phyloP scores from a whole-genome alignment of 2,888 invertebrate genomes.

The Incurvaria masculella region DNA sequence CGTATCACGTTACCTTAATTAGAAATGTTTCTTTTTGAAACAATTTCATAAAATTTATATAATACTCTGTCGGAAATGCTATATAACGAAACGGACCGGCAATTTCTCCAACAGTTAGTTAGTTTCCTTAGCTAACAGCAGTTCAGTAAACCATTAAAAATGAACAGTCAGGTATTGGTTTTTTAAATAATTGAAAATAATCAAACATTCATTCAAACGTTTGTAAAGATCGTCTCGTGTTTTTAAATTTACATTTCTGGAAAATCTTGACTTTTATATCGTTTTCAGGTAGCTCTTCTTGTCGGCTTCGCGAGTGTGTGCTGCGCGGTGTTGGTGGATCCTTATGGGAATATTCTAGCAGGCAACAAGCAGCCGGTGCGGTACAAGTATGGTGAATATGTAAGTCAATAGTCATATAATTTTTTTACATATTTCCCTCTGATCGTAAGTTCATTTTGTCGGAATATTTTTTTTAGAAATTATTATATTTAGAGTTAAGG shows the following conservation, averaged over 20 bases:
- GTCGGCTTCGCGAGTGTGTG: not conserved
- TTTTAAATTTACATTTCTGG: no score
- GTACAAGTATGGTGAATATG: slow-evolving; percentile 7
- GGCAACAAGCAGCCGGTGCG: slow-evolving; percentile 26
- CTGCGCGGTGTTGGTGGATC: not conserved
- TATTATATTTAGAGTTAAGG: no score
- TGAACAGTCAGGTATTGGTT: not conserved
- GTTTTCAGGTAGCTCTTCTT: not conserved
- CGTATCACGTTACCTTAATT: slow-evolving; percentile 6
- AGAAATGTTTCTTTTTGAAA: slow-evolving; percentile 2
- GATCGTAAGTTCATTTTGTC: no score
- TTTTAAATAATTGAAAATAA: not conserved
- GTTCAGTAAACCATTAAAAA: not conserved
- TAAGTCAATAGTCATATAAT: slow-evolving; percentile 7
- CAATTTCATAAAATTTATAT: slow-evolving; percentile 5
- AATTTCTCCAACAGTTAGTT: slow-evolving; percentile 39
- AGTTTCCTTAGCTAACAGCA: slow-evolving; percentile 15
- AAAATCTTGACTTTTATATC: no score
- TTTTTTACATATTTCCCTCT: not conserved
- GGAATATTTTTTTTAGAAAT: no score
- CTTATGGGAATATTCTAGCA: slow-evolving; percentile 25
- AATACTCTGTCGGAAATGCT: slow-evolving; percentile 25
- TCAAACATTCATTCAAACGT: no score
- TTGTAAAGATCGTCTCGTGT: no score
- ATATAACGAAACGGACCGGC: slow-evolving; percentile 23